Percentiles rank a stretch among this genome's conserved stretches.
phyloP scores from a whole-genome alignment of 2,888 invertebrate species.

The Cantharis rufa region DNA sequence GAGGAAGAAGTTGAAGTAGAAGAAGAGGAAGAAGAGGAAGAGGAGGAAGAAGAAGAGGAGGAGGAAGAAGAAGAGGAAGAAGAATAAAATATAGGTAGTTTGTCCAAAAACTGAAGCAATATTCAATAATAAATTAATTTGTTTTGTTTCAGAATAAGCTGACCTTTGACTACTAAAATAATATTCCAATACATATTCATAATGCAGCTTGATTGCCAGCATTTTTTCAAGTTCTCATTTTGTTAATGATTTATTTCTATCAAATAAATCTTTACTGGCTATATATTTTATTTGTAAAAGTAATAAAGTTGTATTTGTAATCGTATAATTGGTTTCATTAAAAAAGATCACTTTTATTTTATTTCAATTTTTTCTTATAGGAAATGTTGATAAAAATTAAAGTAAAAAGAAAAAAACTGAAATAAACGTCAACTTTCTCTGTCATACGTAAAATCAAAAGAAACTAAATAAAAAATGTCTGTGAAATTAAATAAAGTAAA shows the following conservation, averaged over 20 bases:
- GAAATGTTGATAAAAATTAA: no score
- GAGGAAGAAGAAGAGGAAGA: slow-evolving; percentile 61
- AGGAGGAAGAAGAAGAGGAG: slow-evolving; percentile 70
- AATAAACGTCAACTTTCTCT: no score
- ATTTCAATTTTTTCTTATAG: no score
- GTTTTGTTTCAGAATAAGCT: slow-evolving; percentile 5
- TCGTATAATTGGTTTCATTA: slow-evolving; percentile 27
- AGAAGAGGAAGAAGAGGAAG: slow-evolving; percentile 76
- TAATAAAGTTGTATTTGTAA: slow-evolving; percentile 53
- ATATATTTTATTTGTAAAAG: slow-evolving; percentile 43
- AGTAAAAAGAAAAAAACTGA: no score
- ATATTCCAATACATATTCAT: slow-evolving; percentile 26
- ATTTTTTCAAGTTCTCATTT: slow-evolving; percentile 16
- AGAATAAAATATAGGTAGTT: slow-evolving; percentile 17
- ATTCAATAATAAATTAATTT: not conserved
- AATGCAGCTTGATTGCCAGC: slow-evolving; percentile 23
- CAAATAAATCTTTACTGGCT: slow-evolving; percentile 33
- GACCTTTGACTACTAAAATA: slow-evolving; percentile 10
- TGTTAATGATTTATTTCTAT: slow-evolving; percentile 39
- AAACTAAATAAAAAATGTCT: no score
- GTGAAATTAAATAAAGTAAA: no score
- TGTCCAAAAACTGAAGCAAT: not conserved
- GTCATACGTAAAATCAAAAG: no score
- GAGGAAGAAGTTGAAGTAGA: slow-evolving; percentile 74
- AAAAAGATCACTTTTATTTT: no score